Evolutionary conservation across 2,888 invertebrate species (phyloP), one percentile per base, ranked within the genome.

Genomic region (Coremacera marginata): DNA sequence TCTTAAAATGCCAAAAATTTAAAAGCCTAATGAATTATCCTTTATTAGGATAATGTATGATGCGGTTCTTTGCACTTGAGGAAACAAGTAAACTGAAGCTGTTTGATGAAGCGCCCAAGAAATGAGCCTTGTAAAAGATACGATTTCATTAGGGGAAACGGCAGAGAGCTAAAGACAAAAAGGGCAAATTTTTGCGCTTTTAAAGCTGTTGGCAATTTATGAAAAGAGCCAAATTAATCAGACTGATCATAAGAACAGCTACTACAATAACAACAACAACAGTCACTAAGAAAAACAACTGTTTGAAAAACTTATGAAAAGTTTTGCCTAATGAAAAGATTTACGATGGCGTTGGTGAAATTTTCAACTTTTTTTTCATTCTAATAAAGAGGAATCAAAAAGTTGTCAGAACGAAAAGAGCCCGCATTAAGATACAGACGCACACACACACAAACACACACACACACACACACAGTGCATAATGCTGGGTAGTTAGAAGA

Each of bases 301-400:
- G 65, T 57, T 67, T 37, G 55, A 76, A 70, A 85, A 86, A 84
- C 85, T 88, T 86, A n/a, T 37, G 86, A 86, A 86, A 88, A 88
- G 88, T 87, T 84, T 88, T 88, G 87, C 87, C 87, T 89, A 89
- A 89, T 89, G 88, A 89, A 89, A 89, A 89, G 89, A 89, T 89
- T 89, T 89, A 89, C 87, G 88, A 86, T 85, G 83, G 52, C 25
- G 70, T 37, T 62, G 44, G 22, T 34, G 19, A 70, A 37, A 72
- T 27, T 62, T 27, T 70, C 51, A 70, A 55, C 52, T 70, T 70
- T 70, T 70, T 70, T 70, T 70, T 57, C 68, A 49, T 68, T 25
- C 51, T 68, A 68, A 68, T 68, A 44, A 25, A 49, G 68, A 60
- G 37, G 22, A 71, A 57, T 57, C 68, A 68, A 25, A 68, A 68